Percentiles rank a stretch among this genome's conserved stretches.
Evolutionary conservation across 2,113 vertebrate genomes (phyloP).

Genomic region (Ameiurus melas): DNA sequence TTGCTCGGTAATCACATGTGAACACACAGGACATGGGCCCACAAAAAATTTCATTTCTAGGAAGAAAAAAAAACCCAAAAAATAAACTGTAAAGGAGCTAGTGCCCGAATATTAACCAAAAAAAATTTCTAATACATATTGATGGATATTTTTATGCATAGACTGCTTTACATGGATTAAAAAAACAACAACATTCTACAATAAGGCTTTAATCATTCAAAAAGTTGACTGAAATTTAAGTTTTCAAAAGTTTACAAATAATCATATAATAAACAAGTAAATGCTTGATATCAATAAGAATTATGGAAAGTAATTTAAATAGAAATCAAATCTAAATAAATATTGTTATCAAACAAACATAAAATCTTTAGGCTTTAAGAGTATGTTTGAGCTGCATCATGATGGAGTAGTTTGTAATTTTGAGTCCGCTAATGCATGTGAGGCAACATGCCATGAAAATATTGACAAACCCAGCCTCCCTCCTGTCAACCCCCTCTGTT

Average conservation of each 20-base stretch:
- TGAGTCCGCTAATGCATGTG: background rate
- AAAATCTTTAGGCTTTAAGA: background rate
- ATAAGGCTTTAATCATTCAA: background rate
- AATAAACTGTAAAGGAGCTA: background rate
- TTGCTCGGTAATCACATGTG: background rate
- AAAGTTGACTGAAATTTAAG: background rate
- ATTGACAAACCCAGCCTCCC: background rate
- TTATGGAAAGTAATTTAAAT: background rate
- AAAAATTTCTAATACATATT: background rate
- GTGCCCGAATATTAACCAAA: background rate
- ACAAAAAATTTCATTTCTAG: background rate
- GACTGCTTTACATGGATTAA: background rate
- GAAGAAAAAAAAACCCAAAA: background rate
- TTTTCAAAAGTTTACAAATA: background rate
- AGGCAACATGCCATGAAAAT: background rate
- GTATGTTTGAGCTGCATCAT: background rate
- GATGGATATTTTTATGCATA: background rate
- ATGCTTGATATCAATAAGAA: background rate
- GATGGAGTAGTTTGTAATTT: background rate
- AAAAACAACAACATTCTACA: background rate
- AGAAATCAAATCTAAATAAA: background rate
- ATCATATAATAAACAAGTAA: too few species aligned
- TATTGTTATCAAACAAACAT: background rate
- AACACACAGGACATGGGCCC: too few species aligned
- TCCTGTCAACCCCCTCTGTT: background rate